These are phyloP conservation scores for Microdon myrmicae DNA, from an alignment of 2,888 invertebrate species.

Conservation along the genomic window DNA sequence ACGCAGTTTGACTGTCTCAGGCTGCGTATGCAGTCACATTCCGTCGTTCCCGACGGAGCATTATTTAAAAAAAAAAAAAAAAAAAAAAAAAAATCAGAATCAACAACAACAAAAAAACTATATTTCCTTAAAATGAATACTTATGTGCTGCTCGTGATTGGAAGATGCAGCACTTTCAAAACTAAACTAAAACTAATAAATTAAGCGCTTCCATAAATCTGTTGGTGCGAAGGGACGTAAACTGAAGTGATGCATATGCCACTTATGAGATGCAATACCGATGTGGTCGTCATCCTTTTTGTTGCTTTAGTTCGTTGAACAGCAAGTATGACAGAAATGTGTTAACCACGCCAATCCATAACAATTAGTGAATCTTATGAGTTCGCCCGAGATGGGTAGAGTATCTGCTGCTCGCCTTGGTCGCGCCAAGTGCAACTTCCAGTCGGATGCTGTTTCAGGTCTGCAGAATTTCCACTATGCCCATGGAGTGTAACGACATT, in stretches of 20 bases:
- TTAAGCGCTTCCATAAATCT: too few species aligned
- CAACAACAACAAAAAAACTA: too few species aligned
- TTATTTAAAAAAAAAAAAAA: neutral
- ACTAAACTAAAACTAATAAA: too few species aligned
- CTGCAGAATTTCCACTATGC: constrained; percentile 18
- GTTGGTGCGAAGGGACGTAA: too few species aligned
- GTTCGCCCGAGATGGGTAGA: constrained; percentile 18
- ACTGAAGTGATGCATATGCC: constrained; percentile 18
- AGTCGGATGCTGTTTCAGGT: too few species aligned
- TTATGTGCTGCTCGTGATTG: too few species aligned
- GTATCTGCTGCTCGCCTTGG: too few species aligned
- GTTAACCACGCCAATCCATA: constrained; percentile 51
- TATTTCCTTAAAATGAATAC: too few species aligned
- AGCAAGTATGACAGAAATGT: constrained; percentile 39
- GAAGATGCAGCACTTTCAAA: too few species aligned
- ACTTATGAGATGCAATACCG: constrained; percentile 1
- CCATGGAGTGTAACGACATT: constrained; percentile 45
- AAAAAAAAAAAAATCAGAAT: too few species aligned
- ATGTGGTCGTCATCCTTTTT: neutral
- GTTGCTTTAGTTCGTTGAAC: constrained; percentile 3
- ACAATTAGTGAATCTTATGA: constrained; percentile 49
- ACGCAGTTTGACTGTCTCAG: constrained; percentile 18
- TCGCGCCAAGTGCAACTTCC: too few species aligned
- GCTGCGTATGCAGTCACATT: constrained; percentile 30
- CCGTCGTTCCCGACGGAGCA: constrained; percentile 26